phyloP scores from a whole-genome alignment of 2,113 vertebrate genomes.

The Eptesicus fuscus region DNA sequence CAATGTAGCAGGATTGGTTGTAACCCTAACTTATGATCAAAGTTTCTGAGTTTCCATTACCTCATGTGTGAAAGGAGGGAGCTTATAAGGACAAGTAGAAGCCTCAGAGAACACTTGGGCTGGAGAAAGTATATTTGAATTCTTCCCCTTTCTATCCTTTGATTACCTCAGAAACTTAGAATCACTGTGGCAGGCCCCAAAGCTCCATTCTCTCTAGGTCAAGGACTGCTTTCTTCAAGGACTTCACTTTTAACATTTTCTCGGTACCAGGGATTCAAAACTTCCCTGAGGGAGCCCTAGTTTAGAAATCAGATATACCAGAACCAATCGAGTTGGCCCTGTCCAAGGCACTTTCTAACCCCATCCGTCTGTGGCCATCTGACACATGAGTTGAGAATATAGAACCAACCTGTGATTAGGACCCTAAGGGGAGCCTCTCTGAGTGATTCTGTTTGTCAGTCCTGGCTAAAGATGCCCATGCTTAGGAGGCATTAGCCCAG shows the following conservation, averaged over 20 bases:
- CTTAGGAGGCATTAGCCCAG: not conserved
- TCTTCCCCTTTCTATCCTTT: not conserved
- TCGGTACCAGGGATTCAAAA: not conserved
- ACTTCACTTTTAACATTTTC: not conserved
- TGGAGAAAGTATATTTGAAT: not conserved
- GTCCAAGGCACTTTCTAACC: not conserved
- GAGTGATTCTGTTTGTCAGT: not conserved
- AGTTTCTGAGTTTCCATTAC: not conserved
- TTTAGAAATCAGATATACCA: not conserved
- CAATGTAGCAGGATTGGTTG: not conserved
- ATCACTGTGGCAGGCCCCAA: not conserved
- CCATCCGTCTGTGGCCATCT: not conserved
- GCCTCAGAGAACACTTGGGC: too few relatives aligned
- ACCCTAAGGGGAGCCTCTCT: not conserved
- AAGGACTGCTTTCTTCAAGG: not conserved
- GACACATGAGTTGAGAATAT: not conserved
- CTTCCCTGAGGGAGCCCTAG: not conserved
- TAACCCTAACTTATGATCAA: not conserved
- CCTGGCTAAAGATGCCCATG: not conserved
- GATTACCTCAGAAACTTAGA: not conserved
- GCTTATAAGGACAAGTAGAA: not conserved
- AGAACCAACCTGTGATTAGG: not conserved
- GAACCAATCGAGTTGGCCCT: not conserved
- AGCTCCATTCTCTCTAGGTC: not conserved
- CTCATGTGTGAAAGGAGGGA: not conserved